Percentiles rank a stretch among this genome's conserved stretches.
These are phyloP conservation scores for Tychaedon coryphoeus DNA, from an alignment of 2,113 vertebrate genomes.

Conservation along the genomic window DNA sequence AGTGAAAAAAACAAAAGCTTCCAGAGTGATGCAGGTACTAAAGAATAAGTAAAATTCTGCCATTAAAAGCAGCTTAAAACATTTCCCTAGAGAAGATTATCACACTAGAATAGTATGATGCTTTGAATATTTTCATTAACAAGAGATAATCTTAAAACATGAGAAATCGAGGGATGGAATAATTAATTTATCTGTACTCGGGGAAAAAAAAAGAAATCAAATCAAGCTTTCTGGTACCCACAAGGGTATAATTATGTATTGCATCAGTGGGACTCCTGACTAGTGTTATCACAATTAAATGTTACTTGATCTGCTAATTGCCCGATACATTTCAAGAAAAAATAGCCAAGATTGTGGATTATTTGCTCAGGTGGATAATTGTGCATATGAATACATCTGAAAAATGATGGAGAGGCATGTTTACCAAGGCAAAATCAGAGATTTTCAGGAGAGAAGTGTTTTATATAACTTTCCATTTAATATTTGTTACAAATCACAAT, in stretches of 20 bases:
- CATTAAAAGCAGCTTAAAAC: conserved; percentile 4
- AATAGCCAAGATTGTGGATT: background rate
- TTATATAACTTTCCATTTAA: background rate
- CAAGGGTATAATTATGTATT: background rate
- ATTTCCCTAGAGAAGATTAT: background rate
- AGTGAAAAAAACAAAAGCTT: background rate
- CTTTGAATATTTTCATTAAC: background rate
- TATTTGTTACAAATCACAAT: background rate
- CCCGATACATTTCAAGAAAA: background rate
- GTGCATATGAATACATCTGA: background rate
- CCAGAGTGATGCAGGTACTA: background rate
- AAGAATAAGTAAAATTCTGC: background rate
- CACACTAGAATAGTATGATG: background rate
- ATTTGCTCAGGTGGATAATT: background rate
- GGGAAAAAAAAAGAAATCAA: background rate
- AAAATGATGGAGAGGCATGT: background rate
- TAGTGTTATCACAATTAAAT: background rate
- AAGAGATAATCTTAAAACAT: background rate
- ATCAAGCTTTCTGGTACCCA: background rate
- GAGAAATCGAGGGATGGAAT: background rate
- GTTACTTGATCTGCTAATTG: background rate
- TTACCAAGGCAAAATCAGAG: background rate
- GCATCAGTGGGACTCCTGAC: background rate
- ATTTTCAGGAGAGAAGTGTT: background rate
- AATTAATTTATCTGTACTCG: background rate